Conservation (phyloP, 2,113 vertebrate genomes). For the Rhabdornis inornatus region DNA sequence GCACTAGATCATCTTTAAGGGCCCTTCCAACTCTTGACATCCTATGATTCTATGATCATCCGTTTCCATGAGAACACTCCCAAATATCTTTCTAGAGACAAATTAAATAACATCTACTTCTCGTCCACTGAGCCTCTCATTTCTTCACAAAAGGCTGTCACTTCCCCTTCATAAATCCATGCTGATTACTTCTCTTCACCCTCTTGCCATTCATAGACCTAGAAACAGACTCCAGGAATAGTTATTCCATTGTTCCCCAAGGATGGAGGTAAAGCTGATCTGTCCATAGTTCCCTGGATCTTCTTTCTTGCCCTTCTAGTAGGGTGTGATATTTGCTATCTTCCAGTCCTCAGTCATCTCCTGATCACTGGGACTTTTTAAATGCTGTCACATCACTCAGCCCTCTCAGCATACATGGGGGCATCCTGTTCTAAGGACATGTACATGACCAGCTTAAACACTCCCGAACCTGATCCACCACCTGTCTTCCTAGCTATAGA, state of each 20-base stretch:
- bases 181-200: background rate
- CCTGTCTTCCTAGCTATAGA: background rate
- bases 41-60: background rate
- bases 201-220: background rate
- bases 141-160: background rate
- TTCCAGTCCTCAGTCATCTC: background rate
- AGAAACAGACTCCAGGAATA: background rate
- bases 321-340: background rate
- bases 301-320: background rate
- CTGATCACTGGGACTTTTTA: background rate
- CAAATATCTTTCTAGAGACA: background rate
- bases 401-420: background rate
- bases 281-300: background rate
- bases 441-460: accelerated
- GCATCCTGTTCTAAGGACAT: background rate
- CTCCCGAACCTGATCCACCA: background rate
- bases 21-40: background rate
- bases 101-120: background rate
- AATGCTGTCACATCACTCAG: background rate
- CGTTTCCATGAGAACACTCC: background rate
- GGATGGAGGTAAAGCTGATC: background rate
- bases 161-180: background rate
- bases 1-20: background rate
- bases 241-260: background rate
- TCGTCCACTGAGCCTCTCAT: background rate